Base-by-base conservation (phyloP, 2,888 invertebrate genomes). In the Phasia obesa region DNA sequence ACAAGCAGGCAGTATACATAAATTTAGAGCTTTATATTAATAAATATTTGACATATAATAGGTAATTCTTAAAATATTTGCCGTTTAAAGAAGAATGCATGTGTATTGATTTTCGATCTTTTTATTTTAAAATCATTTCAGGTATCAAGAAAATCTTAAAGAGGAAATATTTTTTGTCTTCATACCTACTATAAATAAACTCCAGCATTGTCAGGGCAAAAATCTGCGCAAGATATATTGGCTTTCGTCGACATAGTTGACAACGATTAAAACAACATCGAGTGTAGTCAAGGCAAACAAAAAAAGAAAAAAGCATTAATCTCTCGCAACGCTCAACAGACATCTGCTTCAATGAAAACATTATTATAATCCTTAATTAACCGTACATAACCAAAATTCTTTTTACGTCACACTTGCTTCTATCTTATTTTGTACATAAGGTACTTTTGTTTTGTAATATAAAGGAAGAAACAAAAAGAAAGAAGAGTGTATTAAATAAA, bases 121-220 rank as follows among this genome's bases (percentile, higher is more conserved):
- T 42, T 15, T n/a, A 11, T 67, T 75, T 64, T 42, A 60, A 62
- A 62, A 27, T 75, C 42, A 51, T 81, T 81, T 64, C 65, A 81
- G 81, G 59, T 65, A 70, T 47, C 57, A 53, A 44, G 11, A 4
- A 67, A 44, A 19, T 57, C 47, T 62, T 65, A 60, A 67, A 47
- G 25, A 51, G 71, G 51, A 73, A 79, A 62, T 60, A 38, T 47
- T 51, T 19, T 47, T 4, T 31, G 17, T 59, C 19, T 15, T 57
- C 38, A 47, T 38, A 15, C 38, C 35, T 38, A 15, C 44, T 73
- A 67, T 53, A 67, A 60, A 60, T 60, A 60, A 73, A 65, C 65
- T 44, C 23, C 79, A 35, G 5, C 35, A 11, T 35, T 35, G 11
- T 35, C 51, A 21, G 42, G 9, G 42, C 15, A 71, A 38, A 35